A percentile compares a stretch with the other conserved stretches of the same genome.
phyloP scores from a whole-genome alignment of 1,140 invertebrate species.

The Nymphalis io region DNA sequence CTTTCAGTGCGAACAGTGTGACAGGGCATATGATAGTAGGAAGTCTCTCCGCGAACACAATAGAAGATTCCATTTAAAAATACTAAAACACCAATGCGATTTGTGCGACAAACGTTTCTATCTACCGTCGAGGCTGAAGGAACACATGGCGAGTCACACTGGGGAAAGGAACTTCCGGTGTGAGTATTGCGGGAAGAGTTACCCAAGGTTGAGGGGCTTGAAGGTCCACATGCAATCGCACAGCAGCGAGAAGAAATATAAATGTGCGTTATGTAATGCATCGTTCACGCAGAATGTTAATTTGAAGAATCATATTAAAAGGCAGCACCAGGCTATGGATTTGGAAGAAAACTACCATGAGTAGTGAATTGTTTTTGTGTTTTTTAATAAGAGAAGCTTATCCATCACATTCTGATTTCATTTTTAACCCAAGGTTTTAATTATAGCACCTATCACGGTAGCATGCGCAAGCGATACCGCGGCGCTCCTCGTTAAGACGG shows the following conservation, averaged over 20 bases:
- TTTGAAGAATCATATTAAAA: slow-evolving; percentile 65
- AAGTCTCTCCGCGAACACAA: slow-evolving; percentile 67
- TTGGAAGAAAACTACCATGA: slow-evolving; percentile 47
- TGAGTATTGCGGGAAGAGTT: slow-evolving; percentile 69
- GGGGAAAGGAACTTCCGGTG: slow-evolving; percentile 70
- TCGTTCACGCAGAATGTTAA: slow-evolving; percentile 63
- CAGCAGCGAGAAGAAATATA: slow-evolving; percentile 54
- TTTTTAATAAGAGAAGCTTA: background rate
- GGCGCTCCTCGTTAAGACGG: too few species aligned
- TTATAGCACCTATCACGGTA: too few species aligned
- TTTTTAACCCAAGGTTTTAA: background rate
- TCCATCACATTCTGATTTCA: too few species aligned
- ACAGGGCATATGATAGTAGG: slow-evolving; percentile 61
- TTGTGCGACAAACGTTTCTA: slow-evolving; percentile 71
- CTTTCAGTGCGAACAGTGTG: slow-evolving; percentile 65
- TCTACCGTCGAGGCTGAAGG: slow-evolving; percentile 60
- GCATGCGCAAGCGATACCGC: too few species aligned
- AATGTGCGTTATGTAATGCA: slow-evolving; percentile 56
- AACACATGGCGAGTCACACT: slow-evolving; percentile 68
- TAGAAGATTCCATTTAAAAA: slow-evolving; percentile 61
- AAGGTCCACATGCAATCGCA: slow-evolving; percentile 68
- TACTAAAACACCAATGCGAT: slow-evolving; percentile 68
- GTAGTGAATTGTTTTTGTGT: slow-evolving; percentile 6
- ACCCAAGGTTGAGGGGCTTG: slow-evolving; percentile 56
- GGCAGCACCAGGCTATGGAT: slow-evolving; percentile 58